Evolutionary conservation across 2,113 vertebrate genomes (phyloP).

Genomic region (Gavialis gangeticus): DNA sequence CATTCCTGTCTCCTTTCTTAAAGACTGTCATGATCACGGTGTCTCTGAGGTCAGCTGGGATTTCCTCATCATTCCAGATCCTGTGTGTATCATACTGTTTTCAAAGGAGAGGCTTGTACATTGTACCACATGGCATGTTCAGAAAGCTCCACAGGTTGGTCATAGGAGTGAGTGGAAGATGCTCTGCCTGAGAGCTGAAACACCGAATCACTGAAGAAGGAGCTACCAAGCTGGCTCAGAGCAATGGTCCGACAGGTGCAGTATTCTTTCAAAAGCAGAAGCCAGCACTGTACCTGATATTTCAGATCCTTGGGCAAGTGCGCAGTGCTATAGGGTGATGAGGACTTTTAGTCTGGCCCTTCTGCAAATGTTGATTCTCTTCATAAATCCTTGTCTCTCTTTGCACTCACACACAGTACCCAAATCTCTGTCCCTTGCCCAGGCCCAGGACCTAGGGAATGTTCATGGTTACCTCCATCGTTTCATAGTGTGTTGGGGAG

Average conservation of each 20-base stretch:
- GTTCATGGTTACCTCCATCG: neutral
- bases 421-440: neutral
- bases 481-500: neutral
- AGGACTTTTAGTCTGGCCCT: neutral
- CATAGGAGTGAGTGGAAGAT: neutral
- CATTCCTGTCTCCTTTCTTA: no score
- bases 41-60: no score
- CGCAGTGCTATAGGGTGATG: neutral
- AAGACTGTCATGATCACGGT: no score
- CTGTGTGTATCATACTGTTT: no score
- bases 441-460: neutral
- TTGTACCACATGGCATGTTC: no score
- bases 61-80: no score
- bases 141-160: no score
- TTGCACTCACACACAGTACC: neutral
- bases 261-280: neutral
- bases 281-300: no score
- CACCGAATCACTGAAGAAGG: neutral
- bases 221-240: neutral
- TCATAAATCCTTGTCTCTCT: neutral
- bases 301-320: neutral
- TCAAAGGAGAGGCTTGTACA: no score
- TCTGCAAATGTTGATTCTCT: no score
- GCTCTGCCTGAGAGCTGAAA: neutral
- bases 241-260: neutral